Conservation (phyloP, 2,113 vertebrate genomes). For the Pterophyllum scalare region DNA sequence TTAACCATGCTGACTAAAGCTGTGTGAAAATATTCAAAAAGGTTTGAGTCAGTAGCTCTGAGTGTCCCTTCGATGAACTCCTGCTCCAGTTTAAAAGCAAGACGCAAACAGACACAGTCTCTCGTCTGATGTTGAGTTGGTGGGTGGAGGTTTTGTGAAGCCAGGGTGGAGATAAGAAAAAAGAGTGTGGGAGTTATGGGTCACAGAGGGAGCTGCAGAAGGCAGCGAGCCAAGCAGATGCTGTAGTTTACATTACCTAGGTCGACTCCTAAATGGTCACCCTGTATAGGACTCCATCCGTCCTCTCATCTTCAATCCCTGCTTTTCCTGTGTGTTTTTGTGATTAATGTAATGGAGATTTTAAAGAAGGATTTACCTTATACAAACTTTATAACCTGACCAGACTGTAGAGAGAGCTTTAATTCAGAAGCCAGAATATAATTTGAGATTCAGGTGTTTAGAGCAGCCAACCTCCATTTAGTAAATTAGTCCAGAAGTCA, state of each 20-base stretch:
- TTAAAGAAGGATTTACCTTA: not conserved
- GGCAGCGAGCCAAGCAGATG: constrained; percentile 28
- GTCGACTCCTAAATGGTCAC: not conserved
- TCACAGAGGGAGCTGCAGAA: constrained; percentile 8
- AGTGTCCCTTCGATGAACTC: constrained; percentile 28
- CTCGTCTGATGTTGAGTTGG: constrained; percentile 7
- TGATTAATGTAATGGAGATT: not conserved
- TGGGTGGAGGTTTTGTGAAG: constrained; percentile 30
- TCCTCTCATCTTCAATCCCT: not conserved
- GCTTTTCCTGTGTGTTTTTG: not conserved
- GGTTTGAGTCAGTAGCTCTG: not conserved
- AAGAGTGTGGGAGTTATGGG: constrained; percentile 29
- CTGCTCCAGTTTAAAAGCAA: constrained; percentile 1
- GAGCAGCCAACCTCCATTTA: not conserved
- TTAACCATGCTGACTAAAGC: not conserved
- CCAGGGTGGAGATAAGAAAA: constrained; percentile 30
- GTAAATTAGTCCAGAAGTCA: not conserved
- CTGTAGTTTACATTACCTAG: not conserved
- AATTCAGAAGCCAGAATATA: not conserved
- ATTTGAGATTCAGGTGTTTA: not conserved
- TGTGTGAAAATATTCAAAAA: not conserved
- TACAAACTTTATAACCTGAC: not conserved
- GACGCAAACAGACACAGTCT: constrained; percentile 17
- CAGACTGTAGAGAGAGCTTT: not conserved
- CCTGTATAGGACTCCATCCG: not conserved